phyloP scores from a whole-genome alignment of 2,113 vertebrate species.

The Spea multiplicata region DNA sequence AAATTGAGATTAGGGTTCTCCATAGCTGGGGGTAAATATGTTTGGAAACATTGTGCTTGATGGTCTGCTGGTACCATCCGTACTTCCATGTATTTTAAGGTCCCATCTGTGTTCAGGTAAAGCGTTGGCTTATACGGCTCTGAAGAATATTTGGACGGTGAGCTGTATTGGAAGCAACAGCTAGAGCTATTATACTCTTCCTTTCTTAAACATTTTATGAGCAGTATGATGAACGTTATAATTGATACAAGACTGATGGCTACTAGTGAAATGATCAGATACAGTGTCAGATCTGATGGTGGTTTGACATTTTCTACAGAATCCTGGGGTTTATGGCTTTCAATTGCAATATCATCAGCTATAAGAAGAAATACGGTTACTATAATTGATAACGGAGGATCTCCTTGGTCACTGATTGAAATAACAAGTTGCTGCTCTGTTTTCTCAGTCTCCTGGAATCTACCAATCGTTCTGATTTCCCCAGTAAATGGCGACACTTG shows the following conservation, averaged over 20 bases:
- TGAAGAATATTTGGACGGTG: constrained; percentile 65
- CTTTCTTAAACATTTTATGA: constrained; percentile 55
- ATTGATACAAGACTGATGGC: constrained; percentile 50
- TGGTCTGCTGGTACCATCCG: constrained; percentile 78
- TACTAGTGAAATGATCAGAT: constrained; percentile 62
- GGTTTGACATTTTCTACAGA: constrained; percentile 59
- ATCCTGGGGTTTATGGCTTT: constrained; percentile 62
- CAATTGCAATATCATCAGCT: constrained; percentile 45
- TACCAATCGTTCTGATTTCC: constrained; percentile 69
- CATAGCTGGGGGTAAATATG: constrained; percentile 65
- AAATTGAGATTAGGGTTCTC: constrained; percentile 68
- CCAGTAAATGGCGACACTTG: constrained; percentile 66
- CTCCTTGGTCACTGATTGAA: constrained; percentile 6
- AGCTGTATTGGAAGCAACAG: constrained; percentile 64
- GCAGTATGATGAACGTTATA: constrained; percentile 53
- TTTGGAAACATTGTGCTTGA: constrained; percentile 64
- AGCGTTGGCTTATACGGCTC: constrained; percentile 80
- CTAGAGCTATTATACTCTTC: constrained; percentile 41
- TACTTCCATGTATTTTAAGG: constrained; percentile 88
- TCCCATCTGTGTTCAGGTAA: constrained; percentile 82
- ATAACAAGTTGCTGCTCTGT: constrained; percentile 9
- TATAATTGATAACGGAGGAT: background rate
- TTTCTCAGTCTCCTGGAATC: constrained; percentile 66
- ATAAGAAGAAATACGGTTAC: constrained; percentile 58
- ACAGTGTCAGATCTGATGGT: constrained; percentile 53